These are phyloP conservation scores for Chrysolina americana DNA, from an alignment of 2,888 invertebrate species.

Conservation along the genomic window DNA sequence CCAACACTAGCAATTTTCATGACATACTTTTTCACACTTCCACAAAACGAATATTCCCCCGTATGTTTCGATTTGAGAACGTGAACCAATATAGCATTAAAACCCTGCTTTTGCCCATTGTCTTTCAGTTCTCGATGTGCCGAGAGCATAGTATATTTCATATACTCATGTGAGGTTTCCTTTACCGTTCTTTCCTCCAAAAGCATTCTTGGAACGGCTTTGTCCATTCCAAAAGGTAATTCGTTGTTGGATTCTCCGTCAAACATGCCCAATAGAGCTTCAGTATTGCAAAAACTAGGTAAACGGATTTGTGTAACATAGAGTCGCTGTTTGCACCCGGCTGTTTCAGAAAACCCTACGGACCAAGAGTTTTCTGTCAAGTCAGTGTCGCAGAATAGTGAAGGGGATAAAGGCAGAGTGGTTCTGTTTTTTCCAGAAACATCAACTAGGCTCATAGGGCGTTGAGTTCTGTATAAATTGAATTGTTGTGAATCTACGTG, in stretches of 20 bases:
- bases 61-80: constrained; percentile 75
- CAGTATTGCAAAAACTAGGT: constrained; percentile 84
- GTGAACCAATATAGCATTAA: constrained; percentile 82
- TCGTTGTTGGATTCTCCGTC: constrained; percentile 82
- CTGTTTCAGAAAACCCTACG: constrained; percentile 88
- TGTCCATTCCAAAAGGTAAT: constrained; percentile 80
- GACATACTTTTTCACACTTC: constrained; percentile 76
- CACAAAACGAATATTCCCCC: constrained; percentile 74
- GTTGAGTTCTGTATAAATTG: constrained; percentile 82
- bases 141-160: constrained; percentile 87
- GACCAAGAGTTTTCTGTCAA: constrained; percentile 81
- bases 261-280: constrained; percentile 87
- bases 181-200: constrained; percentile 86
- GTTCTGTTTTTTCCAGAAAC: constrained; percentile 85
- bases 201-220: constrained; percentile 83
- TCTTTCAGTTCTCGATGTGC: constrained; percentile 84
- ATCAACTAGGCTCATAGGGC: constrained; percentile 87
- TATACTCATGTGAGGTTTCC: constrained; percentile 85
- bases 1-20: constrained; percentile 84
- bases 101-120: constrained; percentile 81
- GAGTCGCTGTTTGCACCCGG: constrained; percentile 81
- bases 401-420: constrained; percentile 75
- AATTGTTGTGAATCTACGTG: constrained; percentile 89
- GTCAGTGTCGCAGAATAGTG: constrained; percentile 72
- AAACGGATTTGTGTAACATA: constrained; percentile 84